phyloP scores from a whole-genome alignment of 2,797 vertebrate species.

The Sus cebifrons region DNA sequence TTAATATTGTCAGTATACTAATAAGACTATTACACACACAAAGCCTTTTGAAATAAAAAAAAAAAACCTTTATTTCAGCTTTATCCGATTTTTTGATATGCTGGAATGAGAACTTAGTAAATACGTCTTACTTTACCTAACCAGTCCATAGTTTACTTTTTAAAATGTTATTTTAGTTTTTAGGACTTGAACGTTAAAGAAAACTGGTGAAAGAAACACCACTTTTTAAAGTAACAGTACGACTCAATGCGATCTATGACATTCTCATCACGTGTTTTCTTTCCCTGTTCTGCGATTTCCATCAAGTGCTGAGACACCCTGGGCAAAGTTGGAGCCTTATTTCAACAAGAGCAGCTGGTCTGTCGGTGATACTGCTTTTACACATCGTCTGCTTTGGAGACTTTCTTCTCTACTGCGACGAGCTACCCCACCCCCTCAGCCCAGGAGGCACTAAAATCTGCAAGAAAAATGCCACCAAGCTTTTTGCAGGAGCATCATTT shows the following conservation, averaged over 20 bases:
- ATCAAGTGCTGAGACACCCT: neutral
- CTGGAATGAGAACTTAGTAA: neutral
- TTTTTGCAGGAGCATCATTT: neutral
- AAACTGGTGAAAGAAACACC: neutral
- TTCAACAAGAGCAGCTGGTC: neutral
- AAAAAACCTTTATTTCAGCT: neutral
- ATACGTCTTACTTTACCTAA: neutral
- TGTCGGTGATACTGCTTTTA: neutral
- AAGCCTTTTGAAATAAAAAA: slow-evolving; percentile 8
- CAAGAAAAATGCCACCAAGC: neutral
- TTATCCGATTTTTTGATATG: slow-evolving; percentile 21
- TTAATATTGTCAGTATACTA: neutral
- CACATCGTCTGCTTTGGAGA: neutral
- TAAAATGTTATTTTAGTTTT: slow-evolving; percentile 10
- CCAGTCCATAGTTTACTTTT: neutral
- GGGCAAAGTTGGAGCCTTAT: neutral
- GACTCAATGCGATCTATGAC: neutral
- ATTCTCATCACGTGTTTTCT: neutral
- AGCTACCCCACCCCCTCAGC: neutral
- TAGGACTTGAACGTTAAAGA: neutral
- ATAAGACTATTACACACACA: too few relatives aligned
- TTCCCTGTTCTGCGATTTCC: slow-evolving; percentile 53
- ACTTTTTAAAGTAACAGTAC: neutral
- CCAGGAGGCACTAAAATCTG: neutral
- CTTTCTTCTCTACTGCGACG: neutral